phyloP scores from a whole-genome alignment of 2,113 vertebrate species.

The Danionella cerebrum region DNA sequence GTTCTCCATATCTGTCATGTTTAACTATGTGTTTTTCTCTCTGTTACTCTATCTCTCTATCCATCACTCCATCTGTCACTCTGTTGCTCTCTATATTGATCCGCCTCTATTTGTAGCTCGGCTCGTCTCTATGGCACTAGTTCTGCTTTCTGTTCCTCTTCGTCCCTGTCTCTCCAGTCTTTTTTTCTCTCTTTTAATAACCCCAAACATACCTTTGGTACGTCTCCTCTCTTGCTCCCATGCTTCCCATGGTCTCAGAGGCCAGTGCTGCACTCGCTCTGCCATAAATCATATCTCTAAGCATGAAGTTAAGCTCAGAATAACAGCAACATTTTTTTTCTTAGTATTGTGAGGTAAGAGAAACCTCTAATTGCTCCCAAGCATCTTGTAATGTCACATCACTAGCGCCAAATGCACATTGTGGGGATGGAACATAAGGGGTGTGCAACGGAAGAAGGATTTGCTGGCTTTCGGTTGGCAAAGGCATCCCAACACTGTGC shows the following conservation, averaged over 20 bases:
- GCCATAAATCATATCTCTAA: conserved; percentile 7
- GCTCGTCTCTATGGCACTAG: too few relatives aligned
- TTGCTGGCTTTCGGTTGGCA: background rate
- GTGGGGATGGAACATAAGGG: background rate
- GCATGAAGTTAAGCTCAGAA: conserved; percentile 10
- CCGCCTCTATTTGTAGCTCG: too few relatives aligned
- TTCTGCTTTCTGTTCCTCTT: background rate
- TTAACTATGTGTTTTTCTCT: background rate
- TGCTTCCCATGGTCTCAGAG: conserved; percentile 13
- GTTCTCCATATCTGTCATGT: background rate
- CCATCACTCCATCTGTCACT: background rate
- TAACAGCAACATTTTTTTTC: background rate
- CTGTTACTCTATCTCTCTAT: background rate
- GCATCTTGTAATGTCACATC: background rate
- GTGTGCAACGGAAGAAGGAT: background rate
- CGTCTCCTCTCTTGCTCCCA: background rate
- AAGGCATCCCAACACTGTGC: conserved; percentile 29
- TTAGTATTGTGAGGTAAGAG: background rate
- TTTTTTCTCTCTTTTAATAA: background rate
- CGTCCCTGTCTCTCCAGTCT: background rate
- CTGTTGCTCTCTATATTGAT: background rate
- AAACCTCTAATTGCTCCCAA: background rate
- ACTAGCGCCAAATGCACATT: background rate
- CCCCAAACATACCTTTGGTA: background rate
- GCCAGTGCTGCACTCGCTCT: conserved; percentile 13